Base-by-base conservation (phyloP, 2,888 invertebrate genomes). In the Philhelius pedissequus region DNA sequence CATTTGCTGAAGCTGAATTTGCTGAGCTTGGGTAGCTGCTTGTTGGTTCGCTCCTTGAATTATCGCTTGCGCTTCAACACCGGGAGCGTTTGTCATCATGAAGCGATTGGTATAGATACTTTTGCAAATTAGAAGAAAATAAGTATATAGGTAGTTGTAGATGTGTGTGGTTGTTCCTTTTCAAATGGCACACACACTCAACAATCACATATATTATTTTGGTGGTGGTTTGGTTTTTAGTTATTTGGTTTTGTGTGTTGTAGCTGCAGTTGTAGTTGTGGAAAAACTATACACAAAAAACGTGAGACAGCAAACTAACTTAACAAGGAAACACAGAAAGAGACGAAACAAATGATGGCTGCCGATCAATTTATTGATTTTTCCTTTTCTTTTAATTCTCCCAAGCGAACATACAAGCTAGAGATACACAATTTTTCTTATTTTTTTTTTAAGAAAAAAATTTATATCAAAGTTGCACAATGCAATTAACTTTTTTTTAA, bases 61-160 rank as follows among this genome's bases (percentile, higher is more conserved):
- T 62, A 87, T 86, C 13, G 87, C 74, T 83, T 88, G 88, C 35
- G 88, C 86, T 80, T 88, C 88, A 15, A 88, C 87, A 69, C 88
- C 88, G 52, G 87, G 87, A 73, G 88, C 89, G 86, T 91, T 92
- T 79, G 91, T 91, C 91, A 91, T 91, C 89, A 90, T 91, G 87
- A 90, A 86, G 90, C 90, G 90, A 89, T 90, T 90, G 68, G 62
- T 32, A n/a, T 71, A 35, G 43, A 45, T 71, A 43, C 30, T 48
- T 43, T 54, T 32, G 25, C 60, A 35, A 52, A 70, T 75, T 64
- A 38, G 45, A 58, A 71, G 32, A 35, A 22, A 18, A 8, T 15
- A 25, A 6, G 15, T 60, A 15, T 40, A 40, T 11, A 22, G 22
- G 48, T 48, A 13, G 22, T 58, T 20, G 9, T 43, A 32, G n/a